A percentile compares a stretch with the other conserved stretches of the same genome.
phyloP scores from a whole-genome alignment of 2,797 vertebrate species.

The Australoheros facetus region DNA sequence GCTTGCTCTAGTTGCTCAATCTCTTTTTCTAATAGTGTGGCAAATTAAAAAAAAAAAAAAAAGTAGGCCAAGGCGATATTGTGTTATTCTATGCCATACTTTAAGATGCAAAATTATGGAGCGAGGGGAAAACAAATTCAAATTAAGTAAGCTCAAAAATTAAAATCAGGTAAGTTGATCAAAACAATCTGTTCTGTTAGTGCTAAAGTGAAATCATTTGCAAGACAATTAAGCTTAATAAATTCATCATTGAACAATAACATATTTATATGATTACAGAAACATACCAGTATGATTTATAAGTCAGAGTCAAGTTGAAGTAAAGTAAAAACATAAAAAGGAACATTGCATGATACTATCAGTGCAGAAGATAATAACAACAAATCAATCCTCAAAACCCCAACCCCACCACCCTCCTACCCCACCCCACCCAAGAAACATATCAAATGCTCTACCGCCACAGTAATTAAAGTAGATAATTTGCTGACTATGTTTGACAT shows the following conservation, averaged over 20 bases:
- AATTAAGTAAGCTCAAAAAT: neutral
- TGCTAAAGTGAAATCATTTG: neutral
- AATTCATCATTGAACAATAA: neutral
- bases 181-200: neutral
- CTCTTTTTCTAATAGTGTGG: constrained; percentile 68
- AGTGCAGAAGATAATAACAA: neutral
- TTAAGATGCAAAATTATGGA: constrained; percentile 3
- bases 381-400: neutral
- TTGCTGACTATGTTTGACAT: neutral
- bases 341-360: neutral
- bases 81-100: neutral
- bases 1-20: constrained; percentile 60
- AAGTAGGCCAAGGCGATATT: constrained; percentile 6
- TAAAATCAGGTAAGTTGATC: neutral
- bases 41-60: constrained; percentile 57
- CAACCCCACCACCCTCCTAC: neutral
- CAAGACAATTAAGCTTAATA: neutral
- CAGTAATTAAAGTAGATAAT: neutral
- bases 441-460: neutral
- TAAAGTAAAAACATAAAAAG: neutral
- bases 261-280: neutral
- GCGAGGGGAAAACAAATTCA: neutral
- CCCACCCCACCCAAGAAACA: neutral
- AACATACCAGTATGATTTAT: neutral
- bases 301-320: neutral